These are phyloP conservation scores for Dusona sp. DNA, from an alignment of 2,888 invertebrate genomes.

Conservation along the genomic window DNA sequence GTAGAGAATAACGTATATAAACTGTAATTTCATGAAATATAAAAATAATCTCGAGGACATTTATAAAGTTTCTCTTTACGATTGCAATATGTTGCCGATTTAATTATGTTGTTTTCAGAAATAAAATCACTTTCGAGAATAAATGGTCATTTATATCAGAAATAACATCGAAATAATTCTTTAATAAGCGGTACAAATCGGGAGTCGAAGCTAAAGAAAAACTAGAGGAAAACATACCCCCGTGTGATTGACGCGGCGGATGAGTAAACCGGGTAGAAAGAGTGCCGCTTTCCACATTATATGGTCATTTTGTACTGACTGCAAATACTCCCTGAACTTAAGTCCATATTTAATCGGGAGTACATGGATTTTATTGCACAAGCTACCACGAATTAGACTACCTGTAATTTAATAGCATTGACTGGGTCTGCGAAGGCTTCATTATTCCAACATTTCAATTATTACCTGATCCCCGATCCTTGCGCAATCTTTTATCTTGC, in stretches of 20 bases:
- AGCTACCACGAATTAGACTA: slow-evolving; percentile 62
- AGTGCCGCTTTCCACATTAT: neutral
- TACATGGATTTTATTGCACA: slow-evolving; percentile 73
- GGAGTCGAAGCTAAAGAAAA: slow-evolving; percentile 28
- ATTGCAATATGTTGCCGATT: neutral
- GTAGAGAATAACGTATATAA: too few relatives aligned
- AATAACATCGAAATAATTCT: slow-evolving; percentile 43
- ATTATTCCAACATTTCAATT: slow-evolving; percentile 74
- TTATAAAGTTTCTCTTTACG: neutral
- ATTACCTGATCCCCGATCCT: slow-evolving; percentile 73
- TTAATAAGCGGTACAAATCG: slow-evolving; percentile 30
- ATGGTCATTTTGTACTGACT: slow-evolving; percentile 15
- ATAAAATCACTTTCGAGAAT: slow-evolving; percentile 9
- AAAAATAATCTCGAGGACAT: slow-evolving; percentile 32
- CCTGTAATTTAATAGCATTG: slow-evolving; percentile 81
- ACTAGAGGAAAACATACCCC: slow-evolving; percentile 5
- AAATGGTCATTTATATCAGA: slow-evolving; percentile 23
- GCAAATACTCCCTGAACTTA: slow-evolving; percentile 19
- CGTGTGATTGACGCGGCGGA: slow-evolving; percentile 1
- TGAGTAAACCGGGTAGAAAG: slow-evolving; percentile 27
- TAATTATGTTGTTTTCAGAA: slow-evolving; percentile 19
- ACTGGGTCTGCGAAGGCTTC: slow-evolving; percentile 78
- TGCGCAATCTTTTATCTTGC: slow-evolving; percentile 61
- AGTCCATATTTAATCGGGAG: slow-evolving; percentile 76
- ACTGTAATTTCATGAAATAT: slow-evolving; percentile 31